Evolutionary conservation across 2,797 vertebrate genomes (phyloP).

Genomic region (Apogon hyalosoma): DNA sequence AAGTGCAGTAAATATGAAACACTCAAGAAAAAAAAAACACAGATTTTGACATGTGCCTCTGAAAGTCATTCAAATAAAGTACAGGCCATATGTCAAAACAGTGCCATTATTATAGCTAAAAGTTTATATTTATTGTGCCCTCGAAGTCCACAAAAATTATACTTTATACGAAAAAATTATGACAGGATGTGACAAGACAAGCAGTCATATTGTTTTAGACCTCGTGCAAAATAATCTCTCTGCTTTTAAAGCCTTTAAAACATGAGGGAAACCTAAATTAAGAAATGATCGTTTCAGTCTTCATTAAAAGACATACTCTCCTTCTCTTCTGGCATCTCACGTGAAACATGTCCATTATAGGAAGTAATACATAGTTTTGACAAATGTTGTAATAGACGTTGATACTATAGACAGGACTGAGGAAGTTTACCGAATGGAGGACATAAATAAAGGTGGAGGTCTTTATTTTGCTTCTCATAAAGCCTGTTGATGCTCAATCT

Average conservation of each 20-base stretch:
- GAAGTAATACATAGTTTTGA: neutral
- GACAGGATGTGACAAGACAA: conserved; percentile 3
- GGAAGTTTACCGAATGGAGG: neutral
- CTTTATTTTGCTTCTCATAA: conserved; percentile 36
- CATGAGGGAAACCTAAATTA: conserved; percentile 5
- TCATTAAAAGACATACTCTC: neutral
- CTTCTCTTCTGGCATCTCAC: neutral
- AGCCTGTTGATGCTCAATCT: conserved; percentile 43
- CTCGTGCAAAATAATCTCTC: conserved; percentile 11
- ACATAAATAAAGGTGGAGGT: neutral
- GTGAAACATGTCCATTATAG: neutral
- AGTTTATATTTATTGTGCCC: conserved; percentile 1
- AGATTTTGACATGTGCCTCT: conserved; percentile 10
- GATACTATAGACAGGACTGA: neutral
- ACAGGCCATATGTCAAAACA: conserved; percentile 17
- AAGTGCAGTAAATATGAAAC: conserved; percentile 47
- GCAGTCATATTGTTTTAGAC: conserved; percentile 12
- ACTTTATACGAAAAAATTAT: conserved; percentile 7
- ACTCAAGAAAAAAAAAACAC: conserved; percentile 22
- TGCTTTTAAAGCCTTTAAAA: conserved; percentile 7
- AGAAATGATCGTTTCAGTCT: neutral
- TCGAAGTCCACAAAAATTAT: neutral
- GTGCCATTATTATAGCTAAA: conserved; percentile 10
- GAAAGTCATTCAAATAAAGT: conserved; percentile 23
- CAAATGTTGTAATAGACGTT: conserved; percentile 2